Evolutionary conservation across 2,113 vertebrate species (phyloP), one percentile per base, ranked within the genome.

Genomic region (Xiphorhynchus elegans): DNA sequence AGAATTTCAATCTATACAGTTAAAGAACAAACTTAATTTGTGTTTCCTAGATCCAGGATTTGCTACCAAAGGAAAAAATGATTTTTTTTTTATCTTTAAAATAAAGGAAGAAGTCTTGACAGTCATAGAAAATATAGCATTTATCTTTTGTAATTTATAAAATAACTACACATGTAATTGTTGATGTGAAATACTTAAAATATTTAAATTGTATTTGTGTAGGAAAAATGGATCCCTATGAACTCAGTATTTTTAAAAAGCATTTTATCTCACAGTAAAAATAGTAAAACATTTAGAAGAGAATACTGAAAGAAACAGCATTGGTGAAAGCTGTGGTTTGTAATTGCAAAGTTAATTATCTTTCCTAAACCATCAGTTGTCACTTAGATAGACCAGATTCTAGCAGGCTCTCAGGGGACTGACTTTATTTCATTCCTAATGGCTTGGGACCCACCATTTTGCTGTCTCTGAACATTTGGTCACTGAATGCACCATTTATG

Each of bases 321-420:
- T 93, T 98, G 97, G 97, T 97, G 98, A 98, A 98, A 98, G 98
- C 98, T 97, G 98, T 78, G 83, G 98, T 98, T 98, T 98, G 97
- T 99, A 99, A 99, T 99, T 99, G 99, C 99, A 99, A 99, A 99
- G 98, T 99, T 99, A 99, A 99, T 99, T 99, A 99, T 99, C 98
- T 99, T 99, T 98, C 98, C 98, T 98, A 99, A 99, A 98, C 98
- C 98, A 98, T 99, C 99, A 99, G 98, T 99, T 99, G 99, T 99
- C 99, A 98, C 98, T 98, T 98, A 98, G 97, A 98, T 98, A 98
- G 98, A 98, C 98, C 98, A 98, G 98, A 98, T 98, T 98, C 98
- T 96, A 97, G 96, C 95, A 96, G 92, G 92, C 92, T 98, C 99
- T 98, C 98, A 52, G 6, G 98, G 97, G 99, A 98, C 97, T 94